Base-by-base conservation (phyloP, 2,797 vertebrate species). In the Passerculus sandwichensis region DNA sequence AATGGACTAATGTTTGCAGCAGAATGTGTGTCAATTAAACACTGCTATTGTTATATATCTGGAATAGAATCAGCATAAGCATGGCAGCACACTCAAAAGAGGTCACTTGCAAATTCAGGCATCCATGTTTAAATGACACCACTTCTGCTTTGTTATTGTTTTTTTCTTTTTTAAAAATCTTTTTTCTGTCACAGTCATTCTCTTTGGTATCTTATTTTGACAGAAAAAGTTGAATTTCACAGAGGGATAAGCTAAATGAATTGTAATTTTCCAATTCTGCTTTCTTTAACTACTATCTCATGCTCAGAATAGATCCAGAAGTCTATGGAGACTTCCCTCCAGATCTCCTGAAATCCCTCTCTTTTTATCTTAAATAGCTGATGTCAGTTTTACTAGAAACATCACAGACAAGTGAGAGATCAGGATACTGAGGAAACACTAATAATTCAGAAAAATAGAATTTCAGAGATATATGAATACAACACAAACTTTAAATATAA, bases 101-200 rank as follows among this genome's bases (percentile, higher is more conserved):
- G 17, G 4, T 60, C 18, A 60, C n/a, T 64, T 56, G 14, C 3
- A 77, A 73, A 80, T 69, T 72, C 15, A 56, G 13, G 20, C 34
- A 34, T 57, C 57, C 30, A 16, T 42, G 30, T 38, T 70, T 56
- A 34, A 77, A 6, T 36, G 12, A 48, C 16, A 72, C 51, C 3
- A 50, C 19, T 53, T 88, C 32, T 48, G 8, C 23, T 50, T 48
- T 85, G 10, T 47, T 61, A 13, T 21, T 65, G 7, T 11, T 32
- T 30, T 2, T 0, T 17, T 7, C 1, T 6, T 84, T 42, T 80
- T 85, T 1, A 12, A 74, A 22, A 82, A 45, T 30, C 2, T 0
- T 34, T 70, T 48, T 19, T 44, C 15, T 67, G 12, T 34, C 23
- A 34, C 20, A 29, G 38, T 42, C 23, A 32, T 84, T 80, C 18